These are phyloP conservation scores for Galleria mellonella DNA, from an alignment of 1,140 invertebrate genomes.

Conservation along the genomic window DNA sequence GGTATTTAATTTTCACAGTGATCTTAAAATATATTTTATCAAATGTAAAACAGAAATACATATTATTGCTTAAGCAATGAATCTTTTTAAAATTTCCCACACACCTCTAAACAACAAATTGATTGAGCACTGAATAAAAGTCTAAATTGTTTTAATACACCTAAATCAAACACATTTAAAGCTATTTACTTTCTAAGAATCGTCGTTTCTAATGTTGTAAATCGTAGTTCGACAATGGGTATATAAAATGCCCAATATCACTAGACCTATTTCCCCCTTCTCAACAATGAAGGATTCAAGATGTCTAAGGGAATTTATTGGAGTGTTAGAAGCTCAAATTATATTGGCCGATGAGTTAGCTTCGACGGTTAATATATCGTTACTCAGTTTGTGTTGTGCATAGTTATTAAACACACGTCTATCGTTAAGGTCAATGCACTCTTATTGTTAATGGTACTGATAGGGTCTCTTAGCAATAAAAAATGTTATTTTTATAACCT, in stretches of 20 bases:
- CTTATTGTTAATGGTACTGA: constrained; percentile 36
- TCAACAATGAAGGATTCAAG: neutral
- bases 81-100: too few relatives aligned
- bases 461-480: constrained; percentile 39
- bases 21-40: too few relatives aligned
- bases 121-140: constrained; percentile 4
- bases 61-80: too few relatives aligned
- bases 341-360: constrained; percentile 10
- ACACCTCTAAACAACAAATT: constrained; percentile 1
- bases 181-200: constrained; percentile 44
- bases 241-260: constrained; percentile 21
- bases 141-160: neutral
- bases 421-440: constrained; percentile 39
- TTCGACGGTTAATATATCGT: constrained; percentile 47
- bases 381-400: constrained; percentile 39
- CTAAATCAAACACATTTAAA: constrained; percentile 28
- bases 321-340: constrained; percentile 10
- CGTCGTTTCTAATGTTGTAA: constrained; percentile 35
- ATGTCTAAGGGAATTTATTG: constrained; percentile 3
- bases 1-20: too few relatives aligned
- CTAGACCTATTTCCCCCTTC: constrained; percentile 19
- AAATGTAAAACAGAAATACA: too few relatives aligned
- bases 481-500: constrained; percentile 34
- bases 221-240: constrained; percentile 31
- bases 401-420: constrained; percentile 54